phyloP scores from a whole-genome alignment of 2,797 vertebrate species.

The Gallinago solitaria region DNA sequence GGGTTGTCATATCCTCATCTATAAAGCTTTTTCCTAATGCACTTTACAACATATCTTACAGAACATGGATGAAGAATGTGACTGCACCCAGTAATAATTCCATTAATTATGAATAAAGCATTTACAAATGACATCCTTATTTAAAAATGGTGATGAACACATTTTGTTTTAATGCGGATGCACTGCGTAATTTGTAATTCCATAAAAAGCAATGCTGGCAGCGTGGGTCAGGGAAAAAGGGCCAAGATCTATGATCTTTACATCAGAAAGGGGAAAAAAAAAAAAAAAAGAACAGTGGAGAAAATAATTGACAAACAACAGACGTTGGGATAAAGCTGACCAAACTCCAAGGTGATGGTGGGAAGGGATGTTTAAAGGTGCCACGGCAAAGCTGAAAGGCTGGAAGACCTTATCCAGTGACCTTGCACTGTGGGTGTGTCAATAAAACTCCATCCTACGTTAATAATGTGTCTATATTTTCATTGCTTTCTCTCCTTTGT shows the following conservation, averaged over 20 bases:
- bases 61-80: slow-evolving; percentile 42
- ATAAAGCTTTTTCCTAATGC: slow-evolving; percentile 51
- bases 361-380: background rate
- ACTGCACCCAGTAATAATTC: slow-evolving; percentile 47
- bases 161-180: slow-evolving; percentile 38
- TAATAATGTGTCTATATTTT: slow-evolving; percentile 28
- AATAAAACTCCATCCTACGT: slow-evolving; percentile 48
- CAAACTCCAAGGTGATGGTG: background rate
- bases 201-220: background rate
- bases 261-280: background rate
- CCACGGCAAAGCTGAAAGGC: background rate
- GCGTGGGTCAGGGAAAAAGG: background rate
- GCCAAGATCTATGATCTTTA: background rate
- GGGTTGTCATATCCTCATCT: slow-evolving; percentile 4
- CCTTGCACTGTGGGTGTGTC: slow-evolving; percentile 41
- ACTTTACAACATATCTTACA: slow-evolving; percentile 20
- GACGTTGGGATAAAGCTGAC: background rate
- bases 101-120: slow-evolving; percentile 44
- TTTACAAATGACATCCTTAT: slow-evolving; percentile 54
- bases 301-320: background rate
- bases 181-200: slow-evolving; percentile 39
- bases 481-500: slow-evolving; percentile 54
- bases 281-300: background rate
- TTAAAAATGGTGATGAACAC: slow-evolving; percentile 28
- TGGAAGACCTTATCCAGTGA: background rate